phyloP scores from a whole-genome alignment of 2,113 vertebrate genomes.

The Crotalus viridis region DNA sequence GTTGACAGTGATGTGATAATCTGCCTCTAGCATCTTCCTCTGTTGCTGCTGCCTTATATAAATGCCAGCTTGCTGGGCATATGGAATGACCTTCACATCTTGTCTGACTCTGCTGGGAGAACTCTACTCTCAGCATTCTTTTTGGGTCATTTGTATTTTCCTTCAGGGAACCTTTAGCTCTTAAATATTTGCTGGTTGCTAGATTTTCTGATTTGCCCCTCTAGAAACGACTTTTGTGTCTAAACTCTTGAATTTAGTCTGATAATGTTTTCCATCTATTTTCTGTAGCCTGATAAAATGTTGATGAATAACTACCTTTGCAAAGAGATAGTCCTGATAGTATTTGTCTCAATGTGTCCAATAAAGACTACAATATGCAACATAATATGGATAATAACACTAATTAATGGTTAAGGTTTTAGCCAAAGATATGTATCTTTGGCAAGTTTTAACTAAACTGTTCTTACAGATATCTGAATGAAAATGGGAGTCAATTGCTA shows the following conservation, averaged over 20 bases:
- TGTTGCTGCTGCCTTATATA: neutral
- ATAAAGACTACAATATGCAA: conserved; percentile 46
- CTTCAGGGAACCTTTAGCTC: conserved; percentile 63
- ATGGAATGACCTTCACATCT: neutral
- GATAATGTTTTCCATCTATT: conserved; percentile 60
- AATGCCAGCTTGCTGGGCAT: neutral
- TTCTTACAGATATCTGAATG: neutral
- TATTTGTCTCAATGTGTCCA: conserved; percentile 60
- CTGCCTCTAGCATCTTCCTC: neutral
- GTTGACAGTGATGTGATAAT: neutral
- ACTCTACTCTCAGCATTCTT: neutral
- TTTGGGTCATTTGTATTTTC: conserved; percentile 65
- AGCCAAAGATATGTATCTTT: neutral
- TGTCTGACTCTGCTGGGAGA: neutral
- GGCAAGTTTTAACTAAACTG: neutral
- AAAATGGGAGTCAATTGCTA: neutral
- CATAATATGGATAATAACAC: neutral
- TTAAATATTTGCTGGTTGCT: conserved; percentile 72
- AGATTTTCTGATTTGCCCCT: conserved; percentile 68
- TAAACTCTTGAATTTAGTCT: conserved; percentile 60
- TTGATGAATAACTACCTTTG: conserved; percentile 65
- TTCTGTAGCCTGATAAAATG: conserved; percentile 66
- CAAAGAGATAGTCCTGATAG: conserved; percentile 56
- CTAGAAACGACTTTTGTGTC: conserved; percentile 67
- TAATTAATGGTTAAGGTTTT: neutral